Conservation (phyloP, 2,113 vertebrate genomes). For the Symphodus melops region DNA sequence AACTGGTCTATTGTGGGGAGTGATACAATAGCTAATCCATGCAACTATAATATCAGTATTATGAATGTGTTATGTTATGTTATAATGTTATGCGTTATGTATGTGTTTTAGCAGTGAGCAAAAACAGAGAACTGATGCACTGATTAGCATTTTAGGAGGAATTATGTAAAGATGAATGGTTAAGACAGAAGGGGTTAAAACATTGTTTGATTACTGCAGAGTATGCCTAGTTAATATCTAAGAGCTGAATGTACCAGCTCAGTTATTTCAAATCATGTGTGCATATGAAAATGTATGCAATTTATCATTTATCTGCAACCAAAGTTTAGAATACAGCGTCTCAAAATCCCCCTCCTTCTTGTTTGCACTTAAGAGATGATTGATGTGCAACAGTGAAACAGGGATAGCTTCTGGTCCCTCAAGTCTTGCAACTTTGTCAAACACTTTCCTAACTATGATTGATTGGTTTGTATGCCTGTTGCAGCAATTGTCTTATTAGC, state of each 20-base stretch:
- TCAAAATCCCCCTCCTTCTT: constrained; percentile 13
- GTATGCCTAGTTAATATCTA: neutral
- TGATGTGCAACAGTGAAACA: constrained; percentile 38
- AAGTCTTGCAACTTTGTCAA: constrained; percentile 60
- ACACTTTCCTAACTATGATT: constrained; percentile 56
- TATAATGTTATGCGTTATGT: too few species aligned
- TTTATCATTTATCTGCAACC: constrained; percentile 3
- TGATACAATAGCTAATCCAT: constrained; percentile 6
- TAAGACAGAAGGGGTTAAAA: too few species aligned
- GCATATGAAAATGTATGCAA: constrained; percentile 20
- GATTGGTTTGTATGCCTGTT: constrained; percentile 45
- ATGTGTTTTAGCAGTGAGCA: neutral
- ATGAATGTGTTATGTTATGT: constrained; percentile 7
- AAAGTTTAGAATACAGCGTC: constrained; percentile 2
- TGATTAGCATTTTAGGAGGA: neutral
- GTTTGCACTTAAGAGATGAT: constrained; percentile 51
- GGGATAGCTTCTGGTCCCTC: constrained; percentile 34
- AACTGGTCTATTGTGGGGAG: constrained; percentile 25
- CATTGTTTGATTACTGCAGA: too few species aligned
- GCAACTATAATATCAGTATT: constrained; percentile 18
- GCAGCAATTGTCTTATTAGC: constrained; percentile 66
- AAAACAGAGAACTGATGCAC: neutral
- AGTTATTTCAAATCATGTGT: neutral
- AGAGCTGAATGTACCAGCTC: neutral
- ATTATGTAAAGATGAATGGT: neutral